phyloP scores from a whole-genome alignment of 2,888 invertebrate genomes.

The Panzeria rudis region DNA sequence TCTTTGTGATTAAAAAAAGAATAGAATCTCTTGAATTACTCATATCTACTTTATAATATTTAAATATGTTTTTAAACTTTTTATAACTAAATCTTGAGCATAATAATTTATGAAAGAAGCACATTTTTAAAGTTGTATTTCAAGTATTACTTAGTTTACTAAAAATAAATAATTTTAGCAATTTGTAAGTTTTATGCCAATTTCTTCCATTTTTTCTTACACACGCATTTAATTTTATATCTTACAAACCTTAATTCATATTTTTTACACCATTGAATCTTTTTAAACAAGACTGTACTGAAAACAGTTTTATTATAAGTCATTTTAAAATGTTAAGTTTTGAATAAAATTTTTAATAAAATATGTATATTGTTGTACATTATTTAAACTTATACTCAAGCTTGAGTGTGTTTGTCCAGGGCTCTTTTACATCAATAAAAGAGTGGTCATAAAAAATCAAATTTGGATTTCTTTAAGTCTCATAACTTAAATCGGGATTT shows the following conservation, averaged over 20 bases:
- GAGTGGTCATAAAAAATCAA: no score
- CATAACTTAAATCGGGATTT: no score
- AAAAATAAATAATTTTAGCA: neutral
- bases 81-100: neutral
- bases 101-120: neutral
- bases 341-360: constrained; percentile 39
- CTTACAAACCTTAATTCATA: constrained; percentile 20
- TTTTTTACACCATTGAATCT: constrained; percentile 51
- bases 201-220: constrained; percentile 3
- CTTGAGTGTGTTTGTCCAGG: no score
- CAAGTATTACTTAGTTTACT: constrained; percentile 46
- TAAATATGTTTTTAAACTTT: constrained; percentile 12
- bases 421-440: no score
- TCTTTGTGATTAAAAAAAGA: constrained; percentile 36
- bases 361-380: no score
- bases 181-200: neutral
- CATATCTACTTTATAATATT: neutral
- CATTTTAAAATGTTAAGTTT: constrained; percentile 70
- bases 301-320: constrained; percentile 56
- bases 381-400: no score
- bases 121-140: neutral
- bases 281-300: constrained; percentile 28
- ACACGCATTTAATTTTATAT: constrained; percentile 34
- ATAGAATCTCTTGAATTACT: constrained; percentile 41
- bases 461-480: no score